These are phyloP conservation scores for Drosophila santomea DNA, from an alignment of 1,140 invertebrate species.

Conservation along the genomic window DNA sequence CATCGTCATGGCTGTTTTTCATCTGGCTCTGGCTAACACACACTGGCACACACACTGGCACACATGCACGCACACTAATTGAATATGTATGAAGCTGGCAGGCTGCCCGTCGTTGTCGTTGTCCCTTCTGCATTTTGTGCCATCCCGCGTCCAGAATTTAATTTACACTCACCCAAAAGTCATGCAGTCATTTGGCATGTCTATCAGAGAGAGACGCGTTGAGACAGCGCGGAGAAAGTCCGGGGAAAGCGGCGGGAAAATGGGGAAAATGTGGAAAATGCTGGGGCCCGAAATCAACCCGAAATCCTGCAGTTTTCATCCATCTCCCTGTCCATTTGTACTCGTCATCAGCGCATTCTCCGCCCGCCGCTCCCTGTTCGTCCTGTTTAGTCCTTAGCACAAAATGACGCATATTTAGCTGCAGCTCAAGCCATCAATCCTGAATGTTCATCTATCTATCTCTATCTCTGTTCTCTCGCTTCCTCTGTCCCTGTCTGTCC, in stretches of 20 bases:
- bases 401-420: constrained; percentile 82
- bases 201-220: constrained; percentile 65
- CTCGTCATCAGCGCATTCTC: constrained; percentile 62
- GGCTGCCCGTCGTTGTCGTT: constrained; percentile 50
- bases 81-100: constrained; percentile 80
- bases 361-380: constrained; percentile 9
- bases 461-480: constrained; percentile 31
- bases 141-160: constrained; percentile 68
- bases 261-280: neutral
- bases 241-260: neutral
- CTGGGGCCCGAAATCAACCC: constrained; percentile 45
- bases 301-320: constrained; percentile 60
- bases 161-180: constrained; percentile 82
- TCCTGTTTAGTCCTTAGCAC: constrained; percentile 70
- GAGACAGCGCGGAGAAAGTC: constrained; percentile 1
- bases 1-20: constrained; percentile 82
- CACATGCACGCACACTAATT: constrained; percentile 68
- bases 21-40: constrained; percentile 49
- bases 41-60: constrained; percentile 17
- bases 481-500: constrained; percentile 9
- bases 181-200: constrained; percentile 82
- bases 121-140: constrained; percentile 34
- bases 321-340: constrained; percentile 77
- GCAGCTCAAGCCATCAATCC: constrained; percentile 80
- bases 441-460: constrained; percentile 50